Percentiles rank a stretch among this genome's conserved stretches.
These are phyloP conservation scores for Polyergus mexicanus DNA, from an alignment of 1,140 invertebrate genomes.

Conservation along the genomic window DNA sequence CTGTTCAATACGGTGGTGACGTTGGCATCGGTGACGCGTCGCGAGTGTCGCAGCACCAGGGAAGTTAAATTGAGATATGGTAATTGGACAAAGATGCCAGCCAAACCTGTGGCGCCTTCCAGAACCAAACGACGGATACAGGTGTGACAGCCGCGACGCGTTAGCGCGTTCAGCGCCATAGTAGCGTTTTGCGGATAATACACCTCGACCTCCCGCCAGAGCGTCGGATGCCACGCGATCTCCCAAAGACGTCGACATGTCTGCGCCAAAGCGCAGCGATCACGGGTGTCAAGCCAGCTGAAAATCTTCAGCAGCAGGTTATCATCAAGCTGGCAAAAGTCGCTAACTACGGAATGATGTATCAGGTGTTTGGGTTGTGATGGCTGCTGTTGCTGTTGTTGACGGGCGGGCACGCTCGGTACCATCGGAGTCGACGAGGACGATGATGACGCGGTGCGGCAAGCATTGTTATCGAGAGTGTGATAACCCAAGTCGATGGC, in stretches of 20 bases:
- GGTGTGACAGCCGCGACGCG: conserved; percentile 87
- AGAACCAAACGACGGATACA: conserved; percentile 89
- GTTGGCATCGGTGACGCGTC: conserved; percentile 76
- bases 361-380: conserved; percentile 57
- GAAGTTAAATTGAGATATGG: conserved; percentile 82
- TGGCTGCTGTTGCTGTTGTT: conserved; percentile 72
- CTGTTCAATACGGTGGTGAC: conserved; percentile 79
- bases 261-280: conserved; percentile 92
- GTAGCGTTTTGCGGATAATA: conserved; percentile 88
- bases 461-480: conserved; percentile 83
- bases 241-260: conserved; percentile 94
- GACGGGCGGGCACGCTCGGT: conserved; percentile 54
- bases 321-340: conserved; percentile 85
- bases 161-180: conserved; percentile 86
- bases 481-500: conserved; percentile 83
- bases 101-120: conserved; percentile 92
- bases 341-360: conserved; percentile 35
- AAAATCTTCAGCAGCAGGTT: conserved; percentile 89
- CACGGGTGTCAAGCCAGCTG: conserved; percentile 91
- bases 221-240: conserved; percentile 92
- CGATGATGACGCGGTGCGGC: conserved; percentile 75
- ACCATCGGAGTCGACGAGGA: conserved; percentile 56
- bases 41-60: conserved; percentile 78
- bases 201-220: conserved; percentile 92
- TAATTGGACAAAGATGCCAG: conserved; percentile 89